A percentile compares a stretch with the other conserved stretches of the same genome.
These are phyloP conservation scores for Lithophane leautieri DNA, from an alignment of 2,888 invertebrate species.

Conservation along the genomic window DNA sequence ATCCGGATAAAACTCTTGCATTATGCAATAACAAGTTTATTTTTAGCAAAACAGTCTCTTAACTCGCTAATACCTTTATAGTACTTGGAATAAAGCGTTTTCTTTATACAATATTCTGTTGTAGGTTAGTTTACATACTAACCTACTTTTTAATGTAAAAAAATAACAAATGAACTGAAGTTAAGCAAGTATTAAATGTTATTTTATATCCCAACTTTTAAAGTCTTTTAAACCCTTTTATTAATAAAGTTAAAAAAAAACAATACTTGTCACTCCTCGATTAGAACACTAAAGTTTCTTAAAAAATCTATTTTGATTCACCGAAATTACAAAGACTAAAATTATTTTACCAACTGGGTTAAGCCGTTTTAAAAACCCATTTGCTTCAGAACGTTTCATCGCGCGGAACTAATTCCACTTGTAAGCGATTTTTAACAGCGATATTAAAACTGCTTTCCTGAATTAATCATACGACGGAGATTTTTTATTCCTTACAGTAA, in stretches of 20 bases:
- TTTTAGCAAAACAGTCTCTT: slow-evolving; percentile 3
- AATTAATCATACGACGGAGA: neutral
- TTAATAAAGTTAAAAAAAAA: neutral
- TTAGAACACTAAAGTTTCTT: neutral
- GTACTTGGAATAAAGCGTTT: neutral
- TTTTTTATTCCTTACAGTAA: neutral
- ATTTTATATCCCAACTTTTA: neutral
- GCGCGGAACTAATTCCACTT: neutral
- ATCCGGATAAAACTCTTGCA: slow-evolving; percentile 29
- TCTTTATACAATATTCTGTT: neutral
- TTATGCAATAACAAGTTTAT: slow-evolving; percentile 20
- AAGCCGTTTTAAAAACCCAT: slow-evolving; percentile 12
- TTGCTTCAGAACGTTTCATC: neutral
- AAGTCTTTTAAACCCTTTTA: neutral
- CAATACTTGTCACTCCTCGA: neutral
- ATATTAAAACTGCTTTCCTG: neutral
- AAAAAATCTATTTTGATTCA: neutral
- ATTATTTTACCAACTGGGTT: neutral
- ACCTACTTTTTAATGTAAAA: neutral
- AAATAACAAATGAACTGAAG: neutral
- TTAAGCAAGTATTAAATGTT: neutral
- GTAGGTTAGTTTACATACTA: neutral
- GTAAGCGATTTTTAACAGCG: slow-evolving; percentile 34
- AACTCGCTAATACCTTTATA: slow-evolving; percentile 1
- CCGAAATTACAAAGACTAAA: slow-evolving; percentile 1